Conservation (phyloP, 2,888 invertebrate species). For the Augiades crinisus region DNA sequence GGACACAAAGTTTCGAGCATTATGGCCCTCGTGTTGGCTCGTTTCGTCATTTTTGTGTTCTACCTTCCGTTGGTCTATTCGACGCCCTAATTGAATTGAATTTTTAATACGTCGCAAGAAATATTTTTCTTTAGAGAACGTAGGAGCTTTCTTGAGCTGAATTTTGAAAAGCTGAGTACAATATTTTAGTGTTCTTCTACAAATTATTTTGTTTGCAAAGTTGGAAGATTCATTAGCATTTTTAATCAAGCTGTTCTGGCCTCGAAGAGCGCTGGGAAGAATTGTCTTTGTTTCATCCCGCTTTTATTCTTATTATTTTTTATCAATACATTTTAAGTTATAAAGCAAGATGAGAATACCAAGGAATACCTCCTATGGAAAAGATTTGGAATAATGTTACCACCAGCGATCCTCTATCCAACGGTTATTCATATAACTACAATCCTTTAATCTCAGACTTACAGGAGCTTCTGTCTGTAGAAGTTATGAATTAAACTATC, state of each 20-base stretch:
- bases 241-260: constrained; percentile 35
- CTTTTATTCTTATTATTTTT: too few species aligned
- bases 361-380: too few species aligned
- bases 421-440: too few species aligned
- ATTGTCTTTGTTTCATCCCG: too few species aligned
- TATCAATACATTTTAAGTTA: too few species aligned
- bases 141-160: background rate
- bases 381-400: too few species aligned
- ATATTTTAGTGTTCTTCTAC: constrained; percentile 3
- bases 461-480: too few species aligned
- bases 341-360: too few species aligned
- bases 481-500: too few species aligned
- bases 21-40: constrained; percentile 47
- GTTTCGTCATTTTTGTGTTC: constrained; percentile 39
- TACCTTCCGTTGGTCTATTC: background rate
- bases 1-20: constrained; percentile 54
- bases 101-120: constrained; percentile 9
- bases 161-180: constrained; percentile 8
- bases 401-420: too few species aligned
- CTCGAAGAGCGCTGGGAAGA: background rate
- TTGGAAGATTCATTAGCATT: constrained; percentile 35
- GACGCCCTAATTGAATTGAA: constrained; percentile 15
- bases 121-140: too few species aligned
- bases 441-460: too few species aligned
- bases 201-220: constrained; percentile 26